Percentiles rank a stretch among this genome's conserved stretches.
phyloP scores from a whole-genome alignment of 2,113 vertebrate species.

The Donacobius atricapilla region DNA sequence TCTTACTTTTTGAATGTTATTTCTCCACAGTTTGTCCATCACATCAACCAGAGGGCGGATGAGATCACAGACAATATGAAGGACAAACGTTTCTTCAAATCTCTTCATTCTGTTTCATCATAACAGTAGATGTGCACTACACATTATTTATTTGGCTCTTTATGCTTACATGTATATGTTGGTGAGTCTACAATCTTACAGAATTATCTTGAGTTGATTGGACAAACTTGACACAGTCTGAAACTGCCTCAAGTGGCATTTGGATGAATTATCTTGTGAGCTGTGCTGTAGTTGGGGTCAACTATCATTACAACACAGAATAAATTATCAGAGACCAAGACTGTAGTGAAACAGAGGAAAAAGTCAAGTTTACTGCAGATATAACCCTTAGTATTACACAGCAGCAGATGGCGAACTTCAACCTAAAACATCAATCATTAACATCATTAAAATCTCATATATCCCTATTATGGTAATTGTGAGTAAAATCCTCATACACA shows the following conservation, averaged over 20 bases:
- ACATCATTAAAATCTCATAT: neutral
- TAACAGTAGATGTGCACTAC: neutral
- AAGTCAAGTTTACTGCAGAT: neutral
- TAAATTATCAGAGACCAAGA: neutral
- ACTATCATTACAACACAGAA: neutral
- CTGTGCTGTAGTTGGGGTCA: neutral
- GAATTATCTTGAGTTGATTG: neutral
- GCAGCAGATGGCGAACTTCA: neutral
- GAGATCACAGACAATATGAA: neutral
- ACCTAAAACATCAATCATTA: neutral
- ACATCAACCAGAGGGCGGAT: neutral
- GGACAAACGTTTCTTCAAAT: neutral
- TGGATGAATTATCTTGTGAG: neutral
- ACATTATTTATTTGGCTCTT: neutral
- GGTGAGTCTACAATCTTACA: neutral
- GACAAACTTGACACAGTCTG: neutral
- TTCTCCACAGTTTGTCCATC: neutral
- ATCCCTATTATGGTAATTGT: neutral
- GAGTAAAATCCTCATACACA: neutral
- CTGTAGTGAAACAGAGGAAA: neutral
- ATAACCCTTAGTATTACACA: neutral
- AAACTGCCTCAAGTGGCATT: neutral
- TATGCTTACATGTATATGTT: neutral
- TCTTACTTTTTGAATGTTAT: neutral
- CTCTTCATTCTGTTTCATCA: neutral